A percentile compares a stretch with the other conserved stretches of the same genome.
Evolutionary conservation across 1,140 invertebrate species (phyloP).

Genomic region (Lycorma delicatula): DNA sequence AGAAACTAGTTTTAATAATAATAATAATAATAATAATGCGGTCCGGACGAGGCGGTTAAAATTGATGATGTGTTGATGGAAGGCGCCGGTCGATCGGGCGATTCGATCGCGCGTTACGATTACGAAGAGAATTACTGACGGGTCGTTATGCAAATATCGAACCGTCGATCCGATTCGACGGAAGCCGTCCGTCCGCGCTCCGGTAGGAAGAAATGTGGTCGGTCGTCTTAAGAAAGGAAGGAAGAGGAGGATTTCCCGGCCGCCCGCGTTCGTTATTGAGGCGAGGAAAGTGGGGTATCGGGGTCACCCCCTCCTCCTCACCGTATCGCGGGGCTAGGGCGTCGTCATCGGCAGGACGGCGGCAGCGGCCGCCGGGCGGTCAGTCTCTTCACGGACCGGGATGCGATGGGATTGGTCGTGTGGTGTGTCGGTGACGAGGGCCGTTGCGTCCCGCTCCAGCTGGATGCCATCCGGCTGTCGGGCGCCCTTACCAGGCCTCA

Average conservation of each 20-base stretch:
- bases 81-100: no score
- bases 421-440: slow-evolving; percentile 54
- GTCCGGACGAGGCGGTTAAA: no score
- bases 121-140: no score
- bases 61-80: no score
- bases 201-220: no score
- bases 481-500: slow-evolving; percentile 50
- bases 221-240: no score
- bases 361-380: neutral
- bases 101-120: no score
- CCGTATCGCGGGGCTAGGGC: neutral
- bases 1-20: no score
- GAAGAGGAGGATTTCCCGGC: neutral
- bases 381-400: neutral
- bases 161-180: no score
- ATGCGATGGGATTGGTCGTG: slow-evolving; percentile 41
- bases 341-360: neutral
- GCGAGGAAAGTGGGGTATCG: neutral
- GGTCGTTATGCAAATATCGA: no score
- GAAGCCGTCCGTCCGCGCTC: no score
- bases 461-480: slow-evolving; percentile 51
- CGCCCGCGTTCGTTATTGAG: neutral
- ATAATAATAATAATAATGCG: no score
- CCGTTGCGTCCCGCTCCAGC: slow-evolving; percentile 47
- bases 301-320: neutral